Evolutionary conservation across 2,113 vertebrate species (phyloP).

Genomic region (Cavia aperea): DNA sequence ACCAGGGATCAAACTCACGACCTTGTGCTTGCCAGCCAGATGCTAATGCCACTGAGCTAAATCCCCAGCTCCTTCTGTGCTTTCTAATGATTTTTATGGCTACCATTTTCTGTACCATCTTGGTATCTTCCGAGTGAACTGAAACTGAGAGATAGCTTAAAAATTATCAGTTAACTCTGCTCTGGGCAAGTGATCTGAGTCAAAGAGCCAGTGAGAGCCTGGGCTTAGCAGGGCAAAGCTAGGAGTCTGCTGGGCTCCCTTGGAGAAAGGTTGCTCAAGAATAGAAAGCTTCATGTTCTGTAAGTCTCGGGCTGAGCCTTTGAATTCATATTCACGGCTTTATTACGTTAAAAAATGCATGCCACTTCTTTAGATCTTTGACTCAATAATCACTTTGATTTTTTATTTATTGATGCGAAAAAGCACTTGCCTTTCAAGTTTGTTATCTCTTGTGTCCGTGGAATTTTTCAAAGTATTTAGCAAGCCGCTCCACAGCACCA

Average conservation of each 20-base stretch:
- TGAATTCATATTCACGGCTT: constrained; percentile 47
- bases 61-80: background rate
- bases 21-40: too few relatives aligned
- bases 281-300: background rate
- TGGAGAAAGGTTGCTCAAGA: background rate
- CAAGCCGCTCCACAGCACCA: constrained; percentile 18
- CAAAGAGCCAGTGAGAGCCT: background rate
- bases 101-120: background rate
- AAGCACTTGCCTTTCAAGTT: constrained; percentile 67
- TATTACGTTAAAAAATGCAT: constrained; percentile 51
- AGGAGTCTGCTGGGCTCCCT: background rate
- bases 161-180: background rate
- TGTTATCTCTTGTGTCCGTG: constrained; percentile 65
- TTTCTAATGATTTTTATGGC: constrained; percentile 30
- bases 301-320: background rate
- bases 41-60: too few relatives aligned
- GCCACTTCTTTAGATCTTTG: constrained; percentile 43
- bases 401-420: constrained; percentile 67
- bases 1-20: too few relatives aligned
- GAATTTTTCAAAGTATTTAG: constrained; percentile 65
- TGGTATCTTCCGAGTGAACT: background rate
- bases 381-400: constrained; percentile 63
- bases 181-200: constrained; percentile 22
- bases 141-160: background rate
- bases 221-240: background rate